Base-by-base conservation (phyloP, 1,140 invertebrate genomes). In the Prorops nasuta region DNA sequence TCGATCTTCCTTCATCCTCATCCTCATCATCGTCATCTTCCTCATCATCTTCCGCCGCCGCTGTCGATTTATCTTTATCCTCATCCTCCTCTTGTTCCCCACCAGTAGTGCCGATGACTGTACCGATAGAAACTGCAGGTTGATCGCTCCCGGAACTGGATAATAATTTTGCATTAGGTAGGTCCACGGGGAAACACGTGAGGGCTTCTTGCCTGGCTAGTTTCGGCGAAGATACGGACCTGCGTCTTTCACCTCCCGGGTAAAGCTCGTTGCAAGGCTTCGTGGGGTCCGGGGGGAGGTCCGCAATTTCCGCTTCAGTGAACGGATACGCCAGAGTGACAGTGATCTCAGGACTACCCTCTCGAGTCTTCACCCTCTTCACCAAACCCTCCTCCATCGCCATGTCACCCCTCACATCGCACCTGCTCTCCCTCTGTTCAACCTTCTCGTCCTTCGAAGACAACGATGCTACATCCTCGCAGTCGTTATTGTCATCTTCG, bases 121-220 rank as follows among this genome's bases (percentile, higher is more conserved):
- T 53, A 54, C n/a, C 50, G 12, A 28, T 7, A 28, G 12, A 28
- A 28, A 28, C 24, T 28, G 19, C 10, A 0, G 42, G n/a, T n/a
- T n/a, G n/a, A n/a, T n/a, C n/a, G 10, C 10, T 28, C 4, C 24
- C 10, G 10, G 24, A 28, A 28, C 24, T 10, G 4, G 10, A 10
- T 6, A 10, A 10, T 10, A 4, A 6, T 28, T 6, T 10, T 6
- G 10, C 24, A 28, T 10, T 31, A 4, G 71, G 61, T 16, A 68
- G 81, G 61, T 88, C 86, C 8, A 84, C 78, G 37, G 89, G 87
- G 56, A 89, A 87, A 0, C 64, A 67, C 4, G 72, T 74, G 4
- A 75, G 54, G n/a, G 90, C 90, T 66, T 91, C 88, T 66, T 91
- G 88, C 6, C 89, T 79, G 32, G 89, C 86, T 21, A 88, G 39